These are phyloP conservation scores for Anniella stebbinsi DNA, from an alignment of 2,797 vertebrate species.

Conservation along the genomic window DNA sequence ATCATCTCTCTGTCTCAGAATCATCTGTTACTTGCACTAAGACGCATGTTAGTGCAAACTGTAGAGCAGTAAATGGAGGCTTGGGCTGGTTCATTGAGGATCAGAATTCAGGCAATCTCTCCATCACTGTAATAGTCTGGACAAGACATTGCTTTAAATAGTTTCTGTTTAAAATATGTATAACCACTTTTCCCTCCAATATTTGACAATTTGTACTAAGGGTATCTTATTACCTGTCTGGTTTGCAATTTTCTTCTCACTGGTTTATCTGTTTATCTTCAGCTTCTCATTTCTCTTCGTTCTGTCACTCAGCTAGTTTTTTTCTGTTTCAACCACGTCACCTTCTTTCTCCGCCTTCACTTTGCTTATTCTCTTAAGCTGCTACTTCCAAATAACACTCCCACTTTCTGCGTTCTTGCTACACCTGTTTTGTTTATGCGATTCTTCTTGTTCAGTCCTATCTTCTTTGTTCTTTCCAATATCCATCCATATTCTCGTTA, in stretches of 20 bases:
- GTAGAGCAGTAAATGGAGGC: background rate
- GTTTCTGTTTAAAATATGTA: background rate
- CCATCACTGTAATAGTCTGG: background rate
- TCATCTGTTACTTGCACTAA: background rate
- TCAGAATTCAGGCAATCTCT: background rate
- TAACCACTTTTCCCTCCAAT: background rate
- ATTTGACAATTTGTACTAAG: background rate
- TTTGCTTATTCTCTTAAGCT: background rate
- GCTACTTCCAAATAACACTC: background rate
- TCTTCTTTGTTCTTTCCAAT: background rate
- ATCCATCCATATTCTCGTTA: background rate
- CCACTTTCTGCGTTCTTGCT: background rate
- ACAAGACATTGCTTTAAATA: background rate
- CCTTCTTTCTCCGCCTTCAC: background rate
- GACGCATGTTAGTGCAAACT: background rate
- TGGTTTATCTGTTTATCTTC: background rate
- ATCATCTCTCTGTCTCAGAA: background rate
- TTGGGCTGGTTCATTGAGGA: background rate
- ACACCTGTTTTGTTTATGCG: background rate
- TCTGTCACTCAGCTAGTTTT: background rate
- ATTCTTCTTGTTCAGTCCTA: background rate
- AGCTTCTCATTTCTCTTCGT: background rate
- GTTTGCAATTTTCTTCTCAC: background rate
- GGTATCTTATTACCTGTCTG: background rate
- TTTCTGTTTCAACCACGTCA: background rate